Base-by-base conservation (phyloP, 2,797 vertebrate species). In the Holocentrus rufus region DNA sequence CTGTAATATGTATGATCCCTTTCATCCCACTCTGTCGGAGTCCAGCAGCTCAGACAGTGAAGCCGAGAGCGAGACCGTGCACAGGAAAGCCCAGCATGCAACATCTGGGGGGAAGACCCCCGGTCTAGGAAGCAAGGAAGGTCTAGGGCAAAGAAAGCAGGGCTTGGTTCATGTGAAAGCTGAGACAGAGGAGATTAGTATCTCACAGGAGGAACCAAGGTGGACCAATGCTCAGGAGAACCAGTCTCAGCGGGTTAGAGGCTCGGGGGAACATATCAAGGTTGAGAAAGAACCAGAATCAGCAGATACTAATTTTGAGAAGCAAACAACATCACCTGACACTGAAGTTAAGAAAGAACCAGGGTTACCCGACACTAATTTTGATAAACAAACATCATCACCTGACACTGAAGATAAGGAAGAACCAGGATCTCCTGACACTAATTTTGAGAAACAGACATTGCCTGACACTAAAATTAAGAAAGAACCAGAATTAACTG, bases 1-100 rank as follows among this genome's bases (percentile, higher is more conserved):
- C 78, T 94, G 93, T 39, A 95, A 95, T 69, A 95, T 97, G 30
- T 99, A 99, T 2, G 98, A 99, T 89, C 98, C 98, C 36, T 99
- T 96, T 85, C 93, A 99, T 76, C 98, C 98, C 59, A 99, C 98
- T 0, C 92, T 95, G 36, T 99, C 98, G 0, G 97, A 98, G 82
- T 96, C 97, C 0, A 93, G 93, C 71, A 94, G 94, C n/a, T 92
- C 94, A 0, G 92, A 90, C 44, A 91, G 77, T 5, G 92, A 92
- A 74, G 64, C 55, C 0, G 90, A 92, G 54, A 56, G 49, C 59
- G 65, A 75, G 6, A 79, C 46, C 27, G 27, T 50, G 18, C 63
- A 69, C 10, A 23, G 63, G n/a, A 81, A 59, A 30, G 71, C 76
- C 56, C 74, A 5, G 18, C 23, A 34, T 50, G 23, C 46, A 20